A percentile compares a stretch with the other conserved stretches of the same genome.
Evolutionary conservation across 1,140 invertebrate species (phyloP).

Genomic region (Whitmania pigra): DNA sequence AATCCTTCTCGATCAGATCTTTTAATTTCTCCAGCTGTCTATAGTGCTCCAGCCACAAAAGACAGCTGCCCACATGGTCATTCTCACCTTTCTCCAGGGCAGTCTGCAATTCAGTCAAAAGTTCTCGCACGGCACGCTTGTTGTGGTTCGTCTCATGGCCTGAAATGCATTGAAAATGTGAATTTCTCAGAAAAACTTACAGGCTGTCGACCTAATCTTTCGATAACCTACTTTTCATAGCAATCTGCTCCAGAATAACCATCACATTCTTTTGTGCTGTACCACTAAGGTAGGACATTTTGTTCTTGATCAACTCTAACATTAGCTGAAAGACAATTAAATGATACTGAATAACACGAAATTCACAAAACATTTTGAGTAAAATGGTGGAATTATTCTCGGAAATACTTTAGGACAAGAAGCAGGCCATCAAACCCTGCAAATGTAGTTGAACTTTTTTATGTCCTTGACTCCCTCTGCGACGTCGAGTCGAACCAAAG

Average conservation of each 20-base stretch:
- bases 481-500: constrained; percentile 82
- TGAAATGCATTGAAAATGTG: constrained; percentile 35
- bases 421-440: constrained; percentile 48
- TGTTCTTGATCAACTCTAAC: constrained; percentile 71
- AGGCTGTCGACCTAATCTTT: no score
- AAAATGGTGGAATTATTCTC: no score
- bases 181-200: neutral
- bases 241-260: constrained; percentile 83
- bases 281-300: constrained; percentile 70
- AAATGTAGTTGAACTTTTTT: constrained; percentile 88
- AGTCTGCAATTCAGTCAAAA: constrained; percentile 58
- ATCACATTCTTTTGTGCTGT: constrained; percentile 83
- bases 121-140: constrained; percentile 61
- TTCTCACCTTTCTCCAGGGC: constrained; percentile 65
- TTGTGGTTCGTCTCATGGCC: constrained; percentile 76
- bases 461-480: constrained; percentile 82
- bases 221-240: constrained; percentile 59
- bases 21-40: constrained; percentile 68
- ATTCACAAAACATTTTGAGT: neutral
- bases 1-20: constrained; percentile 45
- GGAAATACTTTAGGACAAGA: no score
- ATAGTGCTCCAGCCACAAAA: constrained; percentile 75
- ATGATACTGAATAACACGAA: constrained; percentile 20
- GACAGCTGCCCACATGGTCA: constrained; percentile 67
- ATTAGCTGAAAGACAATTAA: constrained; percentile 49